Evolutionary conservation across 2,113 vertebrate genomes (phyloP).

Genomic region (Machaerirhynchus nigripectus): DNA sequence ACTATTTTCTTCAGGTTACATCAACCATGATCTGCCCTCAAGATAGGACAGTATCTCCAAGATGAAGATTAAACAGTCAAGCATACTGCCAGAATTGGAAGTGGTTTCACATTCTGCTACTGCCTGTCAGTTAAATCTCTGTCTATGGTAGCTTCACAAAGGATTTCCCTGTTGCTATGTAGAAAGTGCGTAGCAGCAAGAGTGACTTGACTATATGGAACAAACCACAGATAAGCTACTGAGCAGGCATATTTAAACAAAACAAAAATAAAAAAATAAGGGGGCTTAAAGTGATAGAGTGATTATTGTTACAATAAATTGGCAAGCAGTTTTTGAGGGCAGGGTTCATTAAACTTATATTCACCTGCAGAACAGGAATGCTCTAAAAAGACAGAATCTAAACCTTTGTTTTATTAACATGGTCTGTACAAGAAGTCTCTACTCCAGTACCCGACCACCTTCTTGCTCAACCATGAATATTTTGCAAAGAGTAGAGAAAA

Average conservation of each 20-base stretch:
- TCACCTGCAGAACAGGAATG: neutral
- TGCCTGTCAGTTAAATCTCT: neutral
- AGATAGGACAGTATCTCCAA: neutral
- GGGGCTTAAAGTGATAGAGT: neutral
- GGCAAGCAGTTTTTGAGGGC: neutral
- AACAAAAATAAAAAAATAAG: neutral
- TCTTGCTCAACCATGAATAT: neutral
- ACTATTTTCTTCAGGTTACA: neutral
- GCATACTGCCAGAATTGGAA: neutral
- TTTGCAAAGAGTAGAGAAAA: neutral
- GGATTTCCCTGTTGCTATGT: neutral
- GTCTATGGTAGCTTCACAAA: neutral
- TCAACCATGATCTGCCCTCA: neutral
- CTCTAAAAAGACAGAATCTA: neutral
- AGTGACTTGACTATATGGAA: neutral
- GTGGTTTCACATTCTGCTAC: neutral
- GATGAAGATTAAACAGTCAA: neutral
- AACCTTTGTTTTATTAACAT: neutral
- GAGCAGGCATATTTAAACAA: neutral
- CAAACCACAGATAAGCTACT: neutral
- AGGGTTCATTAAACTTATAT: neutral
- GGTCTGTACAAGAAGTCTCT: accelerated
- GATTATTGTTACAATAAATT: neutral
- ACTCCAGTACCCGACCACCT: neutral
- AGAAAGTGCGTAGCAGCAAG: neutral